phyloP scores from a whole-genome alignment of 2,797 vertebrate genomes.

The Pseudochaenichthys georgianus region DNA sequence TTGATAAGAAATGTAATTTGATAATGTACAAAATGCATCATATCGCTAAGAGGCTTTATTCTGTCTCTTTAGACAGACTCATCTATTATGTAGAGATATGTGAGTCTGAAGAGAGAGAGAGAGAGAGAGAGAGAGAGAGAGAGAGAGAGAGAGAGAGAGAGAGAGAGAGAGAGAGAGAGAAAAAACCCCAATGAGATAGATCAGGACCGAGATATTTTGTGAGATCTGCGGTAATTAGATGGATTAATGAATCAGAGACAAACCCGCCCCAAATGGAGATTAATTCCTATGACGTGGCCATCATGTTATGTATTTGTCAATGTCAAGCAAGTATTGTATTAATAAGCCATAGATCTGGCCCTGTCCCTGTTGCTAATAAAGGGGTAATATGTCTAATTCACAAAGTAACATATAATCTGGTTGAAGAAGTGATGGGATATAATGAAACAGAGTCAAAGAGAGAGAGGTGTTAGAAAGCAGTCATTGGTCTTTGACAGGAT shows the following conservation, averaged over 20 bases:
- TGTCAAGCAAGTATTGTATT: conserved; percentile 81
- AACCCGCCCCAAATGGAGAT: conserved; percentile 78
- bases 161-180: conserved; percentile 12
- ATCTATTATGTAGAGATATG: conserved; percentile 79
- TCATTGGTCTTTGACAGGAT: conserved; percentile 58
- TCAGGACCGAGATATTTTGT: conserved; percentile 68
- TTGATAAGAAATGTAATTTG: conserved; percentile 78
- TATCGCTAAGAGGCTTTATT: conserved; percentile 68
- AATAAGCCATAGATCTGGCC: conserved; percentile 73
- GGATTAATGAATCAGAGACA: conserved; percentile 79
- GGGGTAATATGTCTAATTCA: conserved; percentile 75
- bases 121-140: conserved; percentile 10
- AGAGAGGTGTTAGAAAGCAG: conserved; percentile 38
- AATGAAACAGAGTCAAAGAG: conserved; percentile 40
- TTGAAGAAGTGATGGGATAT: conserved; percentile 55
- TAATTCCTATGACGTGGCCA: conserved; percentile 72
- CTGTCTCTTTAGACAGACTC: conserved; percentile 71
- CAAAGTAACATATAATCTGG: conserved; percentile 74
- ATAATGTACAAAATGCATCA: conserved; percentile 79
- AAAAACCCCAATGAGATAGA: conserved; percentile 63
- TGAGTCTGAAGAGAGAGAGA: conserved; percentile 46
- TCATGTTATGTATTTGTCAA: conserved; percentile 81
- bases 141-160: conserved; percentile 13
- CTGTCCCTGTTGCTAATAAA: conserved; percentile 72
- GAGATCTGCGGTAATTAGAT: conserved; percentile 74